phyloP scores from a whole-genome alignment of 2,113 vertebrate species.

The Ailuropoda melanoleuca region DNA sequence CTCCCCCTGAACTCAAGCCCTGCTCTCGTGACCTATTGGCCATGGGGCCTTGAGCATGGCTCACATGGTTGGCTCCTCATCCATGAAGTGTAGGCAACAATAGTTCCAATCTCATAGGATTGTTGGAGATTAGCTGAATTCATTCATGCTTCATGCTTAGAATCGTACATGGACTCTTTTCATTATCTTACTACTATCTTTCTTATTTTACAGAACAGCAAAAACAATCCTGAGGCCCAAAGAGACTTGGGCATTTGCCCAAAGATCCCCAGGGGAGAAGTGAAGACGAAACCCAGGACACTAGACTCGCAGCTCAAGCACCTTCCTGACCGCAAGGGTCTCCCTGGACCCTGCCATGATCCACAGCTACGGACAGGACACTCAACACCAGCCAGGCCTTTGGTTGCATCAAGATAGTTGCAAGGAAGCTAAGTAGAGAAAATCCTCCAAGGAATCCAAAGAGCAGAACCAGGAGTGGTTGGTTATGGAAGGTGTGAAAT shows the following conservation, averaged over 20 bases:
- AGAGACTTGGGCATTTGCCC: not conserved
- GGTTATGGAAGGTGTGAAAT: not conserved
- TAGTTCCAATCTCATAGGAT: not conserved
- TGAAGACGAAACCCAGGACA: not conserved
- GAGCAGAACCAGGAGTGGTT: not conserved
- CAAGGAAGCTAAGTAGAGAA: not conserved
- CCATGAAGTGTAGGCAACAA: not conserved
- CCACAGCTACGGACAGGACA: not conserved
- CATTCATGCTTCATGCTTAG: not conserved
- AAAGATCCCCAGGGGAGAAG: not conserved
- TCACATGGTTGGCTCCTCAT: not conserved
- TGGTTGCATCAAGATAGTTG: not conserved
- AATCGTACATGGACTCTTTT: not conserved
- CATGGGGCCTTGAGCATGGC: not conserved
- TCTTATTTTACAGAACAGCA: not conserved
- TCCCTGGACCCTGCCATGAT: not conserved
- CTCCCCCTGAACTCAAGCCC: not conserved
- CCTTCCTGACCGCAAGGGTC: not conserved
- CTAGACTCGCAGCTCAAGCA: not conserved
- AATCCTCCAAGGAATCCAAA: not conserved
- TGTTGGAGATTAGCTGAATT: not conserved
- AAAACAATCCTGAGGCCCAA: not conserved
- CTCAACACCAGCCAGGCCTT: too few relatives aligned
- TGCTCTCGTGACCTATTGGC: not conserved
- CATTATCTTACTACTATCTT: not conserved